Conservation (phyloP, 2,113 vertebrate species). For the Cercopithecus mona region DNA sequence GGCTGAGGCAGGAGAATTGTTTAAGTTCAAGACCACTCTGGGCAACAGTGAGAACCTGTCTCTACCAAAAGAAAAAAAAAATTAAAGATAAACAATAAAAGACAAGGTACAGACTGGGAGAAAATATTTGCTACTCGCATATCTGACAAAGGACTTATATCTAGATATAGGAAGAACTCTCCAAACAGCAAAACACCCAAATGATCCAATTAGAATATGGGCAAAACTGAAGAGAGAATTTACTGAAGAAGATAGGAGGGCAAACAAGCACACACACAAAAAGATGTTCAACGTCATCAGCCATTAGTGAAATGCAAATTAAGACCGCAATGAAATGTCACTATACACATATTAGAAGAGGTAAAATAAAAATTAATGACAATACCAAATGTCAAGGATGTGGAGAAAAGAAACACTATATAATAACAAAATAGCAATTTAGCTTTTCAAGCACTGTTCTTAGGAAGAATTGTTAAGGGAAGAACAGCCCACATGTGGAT, state of each 20-base stretch:
- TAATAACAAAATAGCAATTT: not conserved
- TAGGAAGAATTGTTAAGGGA: not conserved
- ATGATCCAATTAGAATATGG: not conserved
- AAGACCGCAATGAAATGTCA: not conserved
- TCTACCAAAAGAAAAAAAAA: too few relatives aligned
- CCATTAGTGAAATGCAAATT: not conserved
- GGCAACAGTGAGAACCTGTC: too few relatives aligned
- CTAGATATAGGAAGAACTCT: not conserved
- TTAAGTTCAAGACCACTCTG: too few relatives aligned
- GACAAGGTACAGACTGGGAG: not conserved
- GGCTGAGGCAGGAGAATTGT: too few relatives aligned
- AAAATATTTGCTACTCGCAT: not conserved
- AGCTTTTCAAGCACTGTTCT: not conserved
- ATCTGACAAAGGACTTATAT: not conserved
- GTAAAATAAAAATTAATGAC: slow-evolving; percentile 3
- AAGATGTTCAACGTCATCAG: not conserved
- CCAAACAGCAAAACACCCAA: not conserved
- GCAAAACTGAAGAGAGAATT: not conserved
- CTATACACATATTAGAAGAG: not conserved
- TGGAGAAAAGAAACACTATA: not conserved
- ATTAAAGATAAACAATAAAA: too few relatives aligned
- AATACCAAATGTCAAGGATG: not conserved
- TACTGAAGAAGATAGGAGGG: not conserved
- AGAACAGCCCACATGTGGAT: not conserved
- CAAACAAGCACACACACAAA: not conserved